phyloP scores from a whole-genome alignment of 2,888 invertebrate genomes.

The Pachycephus smyrnensis region DNA sequence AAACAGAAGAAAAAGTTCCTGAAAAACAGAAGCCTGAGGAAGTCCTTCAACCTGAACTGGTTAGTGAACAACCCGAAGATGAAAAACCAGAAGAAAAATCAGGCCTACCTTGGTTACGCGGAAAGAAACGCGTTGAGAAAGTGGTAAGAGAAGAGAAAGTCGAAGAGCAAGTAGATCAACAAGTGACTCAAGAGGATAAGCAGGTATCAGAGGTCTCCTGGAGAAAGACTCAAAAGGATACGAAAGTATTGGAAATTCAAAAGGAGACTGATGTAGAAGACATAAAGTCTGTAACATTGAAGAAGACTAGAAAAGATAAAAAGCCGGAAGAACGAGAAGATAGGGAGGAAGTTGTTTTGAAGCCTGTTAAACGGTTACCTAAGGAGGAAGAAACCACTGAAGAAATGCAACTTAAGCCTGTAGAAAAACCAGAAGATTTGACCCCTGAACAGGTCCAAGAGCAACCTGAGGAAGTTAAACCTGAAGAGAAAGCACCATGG shows the following conservation, averaged over 20 bases:
- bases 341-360: constrained; percentile 40
- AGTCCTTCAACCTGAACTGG: constrained; percentile 35
- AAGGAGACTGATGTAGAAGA: constrained; percentile 40
- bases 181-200: constrained; percentile 37
- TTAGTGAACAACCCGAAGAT: constrained; percentile 40
- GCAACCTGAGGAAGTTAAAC: constrained; percentile 49
- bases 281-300: constrained; percentile 37
- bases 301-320: constrained; percentile 34
- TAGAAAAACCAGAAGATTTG: constrained; percentile 49
- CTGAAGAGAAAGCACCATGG: constrained; percentile 31
- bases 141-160: constrained; percentile 17
- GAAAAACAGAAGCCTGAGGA: constrained; percentile 31
- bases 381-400: constrained; percentile 63
- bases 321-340: constrained; percentile 48
- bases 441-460: constrained; percentile 54
- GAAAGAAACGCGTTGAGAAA: constrained; percentile 41
- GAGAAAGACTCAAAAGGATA: constrained; percentile 25
- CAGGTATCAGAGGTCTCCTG: constrained; percentile 24
- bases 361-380: constrained; percentile 37
- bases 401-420: constrained; percentile 56
- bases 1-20: constrained; percentile 25
- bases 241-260: constrained; percentile 30
- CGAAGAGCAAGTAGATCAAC: constrained; percentile 32
- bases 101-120: constrained; percentile 47
- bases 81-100: constrained; percentile 43